phyloP scores from a whole-genome alignment of 2,113 vertebrate species.

The Etia nguti region DNA sequence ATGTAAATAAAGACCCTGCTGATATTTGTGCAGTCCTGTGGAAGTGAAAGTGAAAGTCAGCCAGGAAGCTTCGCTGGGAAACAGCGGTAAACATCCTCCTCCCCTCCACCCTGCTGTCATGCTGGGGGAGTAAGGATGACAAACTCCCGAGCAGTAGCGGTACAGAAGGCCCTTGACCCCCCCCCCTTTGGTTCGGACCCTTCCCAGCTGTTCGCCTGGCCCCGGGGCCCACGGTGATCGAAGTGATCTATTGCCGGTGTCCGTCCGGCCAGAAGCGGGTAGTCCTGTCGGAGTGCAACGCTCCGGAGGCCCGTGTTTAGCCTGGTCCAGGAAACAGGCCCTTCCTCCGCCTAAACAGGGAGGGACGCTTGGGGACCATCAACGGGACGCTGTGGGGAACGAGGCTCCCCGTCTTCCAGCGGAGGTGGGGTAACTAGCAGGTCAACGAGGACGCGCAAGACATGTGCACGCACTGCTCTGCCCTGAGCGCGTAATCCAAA shows the following conservation, averaged over 20 bases:
- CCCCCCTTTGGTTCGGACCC: slow-evolving; percentile 9
- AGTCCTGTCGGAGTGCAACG: slow-evolving; percentile 74
- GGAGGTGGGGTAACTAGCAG: background rate
- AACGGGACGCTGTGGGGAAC: slow-evolving; percentile 49
- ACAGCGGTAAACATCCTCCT: slow-evolving; percentile 47
- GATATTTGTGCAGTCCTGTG: background rate
- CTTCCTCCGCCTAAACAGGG: slow-evolving; percentile 94
- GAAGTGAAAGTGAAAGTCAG: slow-evolving; percentile 60
- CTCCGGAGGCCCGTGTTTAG: slow-evolving; percentile 88
- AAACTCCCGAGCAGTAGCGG: slow-evolving; percentile 17
- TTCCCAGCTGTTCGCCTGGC: slow-evolving; percentile 24
- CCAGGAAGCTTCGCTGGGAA: slow-evolving; percentile 41
- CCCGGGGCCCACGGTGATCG: background rate
- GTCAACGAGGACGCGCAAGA: slow-evolving; percentile 16
- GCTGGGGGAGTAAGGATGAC: slow-evolving; percentile 31
- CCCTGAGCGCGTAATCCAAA: background rate
- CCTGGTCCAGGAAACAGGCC: slow-evolving; percentile 92
- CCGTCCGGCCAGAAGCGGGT: slow-evolving; percentile 44
- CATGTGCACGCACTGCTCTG: background rate
- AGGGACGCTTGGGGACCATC: slow-evolving; percentile 5
- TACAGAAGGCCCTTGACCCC: slow-evolving; percentile 32
- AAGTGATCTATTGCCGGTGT: slow-evolving; percentile 85
- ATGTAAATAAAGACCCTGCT: background rate
- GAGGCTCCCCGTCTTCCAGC: background rate
- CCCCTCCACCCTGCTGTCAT: slow-evolving; percentile 35